A percentile compares a stretch with the other conserved stretches of the same genome.
These are phyloP conservation scores for Sebastes matsubarae DNA, from an alignment of 2,797 vertebrate genomes.

Conservation along the genomic window DNA sequence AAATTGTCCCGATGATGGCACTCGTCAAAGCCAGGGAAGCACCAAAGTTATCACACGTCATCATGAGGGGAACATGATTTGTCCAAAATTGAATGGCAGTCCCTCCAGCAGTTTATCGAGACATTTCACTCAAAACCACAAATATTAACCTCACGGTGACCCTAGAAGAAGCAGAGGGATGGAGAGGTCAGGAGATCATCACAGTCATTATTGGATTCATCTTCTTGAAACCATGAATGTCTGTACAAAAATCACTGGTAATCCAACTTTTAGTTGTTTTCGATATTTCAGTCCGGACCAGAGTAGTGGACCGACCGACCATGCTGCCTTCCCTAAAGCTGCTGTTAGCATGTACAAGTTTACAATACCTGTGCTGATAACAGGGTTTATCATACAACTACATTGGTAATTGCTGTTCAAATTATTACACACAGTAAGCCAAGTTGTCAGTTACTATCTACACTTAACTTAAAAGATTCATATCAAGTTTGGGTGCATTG, in stretches of 20 bases:
- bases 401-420: background rate
- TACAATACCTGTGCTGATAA: background rate
- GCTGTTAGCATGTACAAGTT: background rate
- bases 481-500: background rate
- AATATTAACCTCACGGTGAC: too few species aligned
- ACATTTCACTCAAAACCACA: too few species aligned
- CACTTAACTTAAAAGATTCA: background rate
- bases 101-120: background rate
- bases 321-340: background rate
- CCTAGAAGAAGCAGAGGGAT: too few species aligned
- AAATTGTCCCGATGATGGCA: too few species aligned
- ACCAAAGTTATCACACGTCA: background rate
- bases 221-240: too few species aligned
- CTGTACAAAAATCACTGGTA: too few species aligned
- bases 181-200: too few species aligned
- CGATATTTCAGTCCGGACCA: too few species aligned
- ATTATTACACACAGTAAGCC: background rate
- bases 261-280: too few species aligned
- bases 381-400: background rate
- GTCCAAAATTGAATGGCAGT: background rate
- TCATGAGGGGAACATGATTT: background rate
- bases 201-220: too few species aligned
- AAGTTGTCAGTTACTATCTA: background rate
- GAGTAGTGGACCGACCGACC: background rate
- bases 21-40: background rate